Base-by-base conservation (phyloP, 2,888 invertebrate genomes). In the Euzophera pinguis region DNA sequence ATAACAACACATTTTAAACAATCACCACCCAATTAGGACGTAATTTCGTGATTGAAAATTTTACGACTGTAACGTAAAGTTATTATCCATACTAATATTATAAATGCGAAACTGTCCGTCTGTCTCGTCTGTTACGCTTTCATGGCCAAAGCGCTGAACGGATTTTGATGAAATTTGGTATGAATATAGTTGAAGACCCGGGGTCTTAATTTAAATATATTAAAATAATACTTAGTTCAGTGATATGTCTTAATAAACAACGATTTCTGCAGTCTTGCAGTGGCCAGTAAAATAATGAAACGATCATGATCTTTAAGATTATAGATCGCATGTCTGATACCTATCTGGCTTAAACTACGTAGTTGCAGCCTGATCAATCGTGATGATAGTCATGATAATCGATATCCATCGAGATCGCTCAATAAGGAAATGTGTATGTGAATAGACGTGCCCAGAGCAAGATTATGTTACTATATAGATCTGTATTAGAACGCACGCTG, bases 381-480 rank as follows among this genome's bases (percentile, higher is more conserved):
- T 14, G 14, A 45, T 43, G 43, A 43, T 45, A 32, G 34, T 45
- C 45, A 32, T 32, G 32, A 32, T 45, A 45, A 45, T 45, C 45
- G 45, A 34, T 34, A 45, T 34, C 45, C 32, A 45, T 32, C 45
- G 14, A 45, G 45, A 32, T 45, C 45, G 45, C 45, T 45, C 45
- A 45, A 45, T 45, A 45, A 45, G 45, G 45, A 45, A 45, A 45
- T 45, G 45, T 45, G 43, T 6, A 45, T 14, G 13, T 14, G 43
- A 14, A 29, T 29, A 29, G 12, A 45, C 43, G 34, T 16, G 32
- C 45, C 45, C 45, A 34, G 32, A 6, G 32, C 39, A 16, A 16
- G 9, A 4, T 39, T 8, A 8, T 39, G 16, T 16, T 3, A 39
- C 39, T 39, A 16, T 2, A 3, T n/a, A 14, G 1, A 14, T 39